Conservation (phyloP, 2,113 vertebrate species). For the Petaurus breviceps region DNA sequence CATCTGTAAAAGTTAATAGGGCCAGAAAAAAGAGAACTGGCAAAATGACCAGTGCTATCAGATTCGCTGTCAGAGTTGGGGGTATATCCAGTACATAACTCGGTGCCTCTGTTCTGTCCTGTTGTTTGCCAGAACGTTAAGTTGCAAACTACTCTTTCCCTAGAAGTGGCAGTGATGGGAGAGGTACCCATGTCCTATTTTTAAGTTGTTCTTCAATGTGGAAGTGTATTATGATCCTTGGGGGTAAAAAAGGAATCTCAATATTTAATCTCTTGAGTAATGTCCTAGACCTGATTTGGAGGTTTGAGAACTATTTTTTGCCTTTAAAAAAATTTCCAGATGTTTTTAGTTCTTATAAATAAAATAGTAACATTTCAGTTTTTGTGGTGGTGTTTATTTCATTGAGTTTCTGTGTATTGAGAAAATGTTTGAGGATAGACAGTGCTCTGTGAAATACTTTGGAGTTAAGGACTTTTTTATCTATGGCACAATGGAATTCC, state of each 20-base stretch:
- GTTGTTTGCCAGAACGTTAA: background rate
- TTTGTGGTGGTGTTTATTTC: slow-evolving; percentile 59
- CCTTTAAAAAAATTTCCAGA: slow-evolving; percentile 69
- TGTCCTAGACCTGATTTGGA: slow-evolving; percentile 55
- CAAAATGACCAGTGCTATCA: background rate
- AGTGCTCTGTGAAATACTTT: background rate
- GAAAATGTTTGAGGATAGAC: slow-evolving; percentile 38
- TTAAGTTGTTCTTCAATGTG: background rate
- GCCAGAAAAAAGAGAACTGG: background rate
- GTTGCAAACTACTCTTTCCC: background rate
- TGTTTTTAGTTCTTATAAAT: slow-evolving; percentile 73
- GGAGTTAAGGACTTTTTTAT: slow-evolving; percentile 18
- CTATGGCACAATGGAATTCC: background rate
- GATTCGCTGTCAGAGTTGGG: slow-evolving; percentile 17
- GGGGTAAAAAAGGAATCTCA: background rate
- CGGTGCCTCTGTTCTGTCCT: slow-evolving; percentile 7
- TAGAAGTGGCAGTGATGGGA: background rate
- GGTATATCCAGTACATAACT: slow-evolving; percentile 11
- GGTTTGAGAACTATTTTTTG: slow-evolving; percentile 60
- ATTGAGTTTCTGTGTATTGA: slow-evolving; percentile 45
- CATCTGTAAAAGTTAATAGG: slow-evolving; percentile 19
- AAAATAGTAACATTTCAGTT: slow-evolving; percentile 63
- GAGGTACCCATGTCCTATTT: background rate
- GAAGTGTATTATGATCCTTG: background rate
- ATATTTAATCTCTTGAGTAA: slow-evolving; percentile 35